Conservation (phyloP, 2,797 vertebrate species). For the Sebastes taczanowskii region DNA sequence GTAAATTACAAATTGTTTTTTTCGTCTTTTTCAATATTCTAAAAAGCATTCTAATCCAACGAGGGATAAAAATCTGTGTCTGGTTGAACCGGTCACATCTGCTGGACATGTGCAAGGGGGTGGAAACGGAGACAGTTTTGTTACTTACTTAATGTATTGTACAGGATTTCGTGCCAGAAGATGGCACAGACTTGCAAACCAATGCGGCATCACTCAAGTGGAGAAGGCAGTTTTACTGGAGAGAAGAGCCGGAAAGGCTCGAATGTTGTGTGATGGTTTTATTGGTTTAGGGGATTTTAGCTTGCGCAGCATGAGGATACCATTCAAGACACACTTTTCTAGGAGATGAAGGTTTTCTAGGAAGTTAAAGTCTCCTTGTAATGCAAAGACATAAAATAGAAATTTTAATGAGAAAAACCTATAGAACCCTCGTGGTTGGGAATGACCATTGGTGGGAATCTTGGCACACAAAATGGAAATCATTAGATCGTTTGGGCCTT, state of each 20-base stretch:
- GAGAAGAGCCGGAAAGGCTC: not conserved
- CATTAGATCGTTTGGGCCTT: not conserved
- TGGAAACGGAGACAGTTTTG: not conserved
- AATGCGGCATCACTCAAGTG: not conserved
- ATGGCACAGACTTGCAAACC: not conserved
- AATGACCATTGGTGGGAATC: not conserved
- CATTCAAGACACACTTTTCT: not conserved
- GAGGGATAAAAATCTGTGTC: not conserved
- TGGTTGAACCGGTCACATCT: not conserved
- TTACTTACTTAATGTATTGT: too few relatives aligned
- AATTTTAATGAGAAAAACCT: not conserved
- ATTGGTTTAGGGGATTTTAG: not conserved
- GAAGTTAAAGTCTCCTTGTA: too few relatives aligned
- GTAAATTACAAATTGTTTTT: too few relatives aligned
- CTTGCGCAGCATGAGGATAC: not conserved
- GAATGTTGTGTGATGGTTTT: not conserved
- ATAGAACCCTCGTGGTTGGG: not conserved
- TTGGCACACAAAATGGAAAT: not conserved
- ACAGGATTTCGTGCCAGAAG: too few relatives aligned
- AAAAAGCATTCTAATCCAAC: not conserved
- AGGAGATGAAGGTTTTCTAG: not conserved
- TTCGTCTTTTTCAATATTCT: not conserved
- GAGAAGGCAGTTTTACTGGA: not conserved
- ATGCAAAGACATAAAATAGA: not conserved
- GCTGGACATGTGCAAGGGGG: not conserved